These are phyloP conservation scores for Limonius californicus DNA, from an alignment of 1,140 invertebrate genomes.

Conservation along the genomic window DNA sequence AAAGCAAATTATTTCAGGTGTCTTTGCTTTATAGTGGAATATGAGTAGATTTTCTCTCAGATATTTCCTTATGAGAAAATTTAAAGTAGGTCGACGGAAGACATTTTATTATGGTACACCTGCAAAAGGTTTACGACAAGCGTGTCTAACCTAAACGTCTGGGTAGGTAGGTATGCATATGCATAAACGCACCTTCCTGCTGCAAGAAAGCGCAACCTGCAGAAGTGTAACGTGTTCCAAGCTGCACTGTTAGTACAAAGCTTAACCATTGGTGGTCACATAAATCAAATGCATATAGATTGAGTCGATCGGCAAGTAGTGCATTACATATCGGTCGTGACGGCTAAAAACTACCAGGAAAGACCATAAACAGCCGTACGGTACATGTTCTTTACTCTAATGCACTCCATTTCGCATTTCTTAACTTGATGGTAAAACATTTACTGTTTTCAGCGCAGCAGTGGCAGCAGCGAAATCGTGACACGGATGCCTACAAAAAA, in stretches of 20 bases:
- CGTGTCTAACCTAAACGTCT: not conserved
- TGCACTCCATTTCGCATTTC: not conserved
- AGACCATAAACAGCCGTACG: slow-evolving; percentile 14
- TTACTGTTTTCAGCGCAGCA: not conserved
- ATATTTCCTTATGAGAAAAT: no score
- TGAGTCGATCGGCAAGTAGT: slow-evolving; percentile 28
- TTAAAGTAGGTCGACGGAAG: no score
- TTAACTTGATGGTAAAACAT: not conserved
- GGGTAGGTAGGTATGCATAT: not conserved
- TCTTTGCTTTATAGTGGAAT: no score
- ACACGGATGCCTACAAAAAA: not conserved
- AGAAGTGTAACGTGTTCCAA: not conserved
- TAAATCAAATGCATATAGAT: slow-evolving; percentile 29
- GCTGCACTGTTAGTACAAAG: not conserved
- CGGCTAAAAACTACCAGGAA: slow-evolving; percentile 24
- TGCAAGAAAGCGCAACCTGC: not conserved
- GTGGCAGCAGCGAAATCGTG: not conserved
- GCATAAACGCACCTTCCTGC: not conserved
- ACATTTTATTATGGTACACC: not conserved
- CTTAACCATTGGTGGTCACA: slow-evolving; percentile 2
- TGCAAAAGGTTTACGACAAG: not conserved
- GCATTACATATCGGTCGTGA: slow-evolving; percentile 32
- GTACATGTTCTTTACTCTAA: not conserved
- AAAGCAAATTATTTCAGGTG: no score
- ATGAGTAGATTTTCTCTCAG: no score